A percentile compares a stretch with the other conserved stretches of the same genome.
These are phyloP conservation scores for Pholis gunnellus DNA, from an alignment of 2,113 vertebrate genomes.

Conservation along the genomic window DNA sequence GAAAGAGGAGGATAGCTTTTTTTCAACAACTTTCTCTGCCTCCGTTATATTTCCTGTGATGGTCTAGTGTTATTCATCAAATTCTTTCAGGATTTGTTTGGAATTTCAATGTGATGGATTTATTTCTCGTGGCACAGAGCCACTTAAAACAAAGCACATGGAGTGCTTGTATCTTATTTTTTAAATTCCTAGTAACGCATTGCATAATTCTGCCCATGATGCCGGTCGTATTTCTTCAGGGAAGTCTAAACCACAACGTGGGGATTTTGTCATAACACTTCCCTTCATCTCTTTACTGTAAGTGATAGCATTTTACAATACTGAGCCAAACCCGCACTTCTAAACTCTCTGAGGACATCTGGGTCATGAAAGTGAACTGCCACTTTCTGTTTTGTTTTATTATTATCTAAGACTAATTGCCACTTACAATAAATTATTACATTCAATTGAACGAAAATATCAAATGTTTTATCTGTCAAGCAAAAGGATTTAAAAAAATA, in stretches of 20 bases:
- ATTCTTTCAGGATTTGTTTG: conserved; percentile 69
- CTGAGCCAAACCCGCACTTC: neutral
- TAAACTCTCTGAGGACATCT: neutral
- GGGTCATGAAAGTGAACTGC: neutral
- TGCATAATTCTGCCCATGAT: conserved; percentile 26
- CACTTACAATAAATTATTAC: neutral
- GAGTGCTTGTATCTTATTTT: neutral
- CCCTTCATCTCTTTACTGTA: conserved; percentile 42
- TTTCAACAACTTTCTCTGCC: neutral
- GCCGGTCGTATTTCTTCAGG: conserved; percentile 1
- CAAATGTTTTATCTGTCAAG: neutral
- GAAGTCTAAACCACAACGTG: conserved; percentile 24
- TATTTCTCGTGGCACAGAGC: conserved; percentile 27
- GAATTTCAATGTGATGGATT: conserved; percentile 61
- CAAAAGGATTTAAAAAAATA: neutral
- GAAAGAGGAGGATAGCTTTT: neutral
- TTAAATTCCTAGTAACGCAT: conserved; percentile 23
- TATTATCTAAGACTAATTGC: neutral
- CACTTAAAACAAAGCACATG: neutral
- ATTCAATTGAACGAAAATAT: neutral
- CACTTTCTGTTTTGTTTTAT: neutral
- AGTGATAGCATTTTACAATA: conserved; percentile 14
- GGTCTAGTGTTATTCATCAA: conserved; percentile 22
- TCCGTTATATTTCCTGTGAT: conserved; percentile 56
- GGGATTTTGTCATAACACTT: conserved; percentile 32